These are phyloP conservation scores for Prosopocoilus inquinatus DNA, from an alignment of 2,888 invertebrate species.

Conservation along the genomic window DNA sequence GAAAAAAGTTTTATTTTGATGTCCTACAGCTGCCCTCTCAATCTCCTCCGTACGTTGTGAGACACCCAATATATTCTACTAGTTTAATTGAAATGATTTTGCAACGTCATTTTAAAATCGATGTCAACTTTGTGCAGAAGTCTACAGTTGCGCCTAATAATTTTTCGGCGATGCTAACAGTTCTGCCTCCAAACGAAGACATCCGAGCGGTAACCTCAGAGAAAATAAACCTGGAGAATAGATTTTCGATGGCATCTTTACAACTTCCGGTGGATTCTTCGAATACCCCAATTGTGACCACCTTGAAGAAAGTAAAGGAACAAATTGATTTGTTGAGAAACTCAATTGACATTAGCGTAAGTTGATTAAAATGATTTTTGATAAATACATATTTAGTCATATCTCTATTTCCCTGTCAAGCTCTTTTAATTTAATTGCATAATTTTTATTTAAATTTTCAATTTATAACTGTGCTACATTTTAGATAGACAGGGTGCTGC, in stretches of 20 bases:
- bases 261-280: not conserved
- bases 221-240: conserved; percentile 1
- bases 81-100: not conserved
- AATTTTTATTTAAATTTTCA: not conserved
- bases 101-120: not conserved
- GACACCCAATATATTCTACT: too few relatives aligned
- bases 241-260: conserved; percentile 6
- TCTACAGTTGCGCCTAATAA: not conserved
- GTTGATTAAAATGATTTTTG: not conserved
- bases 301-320: conserved; percentile 1
- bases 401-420: not conserved
- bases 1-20: too few relatives aligned
- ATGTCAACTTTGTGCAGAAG: not conserved
- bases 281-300: not conserved
- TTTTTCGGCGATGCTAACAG: conserved; percentile 6
- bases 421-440: not conserved
- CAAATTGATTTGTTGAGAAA: conserved; percentile 4
- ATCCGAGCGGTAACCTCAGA: not conserved
- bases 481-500: too few relatives aligned
- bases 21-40: too few relatives aligned
- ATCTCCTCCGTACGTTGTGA: too few relatives aligned
- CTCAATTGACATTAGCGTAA: conserved; percentile 8
- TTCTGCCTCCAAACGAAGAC: conserved; percentile 10
- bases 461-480: not conserved
- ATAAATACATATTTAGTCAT: not conserved